phyloP scores from a whole-genome alignment of 2,888 invertebrate genomes.

The Mycalesis mineus region DNA sequence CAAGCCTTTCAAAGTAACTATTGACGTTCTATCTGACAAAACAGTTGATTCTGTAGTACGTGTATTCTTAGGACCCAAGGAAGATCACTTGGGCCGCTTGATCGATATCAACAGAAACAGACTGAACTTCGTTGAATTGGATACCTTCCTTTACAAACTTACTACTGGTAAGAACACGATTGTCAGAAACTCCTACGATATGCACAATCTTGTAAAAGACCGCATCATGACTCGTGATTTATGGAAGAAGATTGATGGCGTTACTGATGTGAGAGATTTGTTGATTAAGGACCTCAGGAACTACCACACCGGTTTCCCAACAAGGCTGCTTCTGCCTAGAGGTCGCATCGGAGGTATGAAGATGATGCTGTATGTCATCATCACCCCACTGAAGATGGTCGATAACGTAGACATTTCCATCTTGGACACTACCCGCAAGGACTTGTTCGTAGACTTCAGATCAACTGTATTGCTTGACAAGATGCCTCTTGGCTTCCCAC shows the following conservation, averaged over 20 bases:
- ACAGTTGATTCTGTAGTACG: slow-evolving; percentile 80
- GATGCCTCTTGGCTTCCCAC: slow-evolving; percentile 84
- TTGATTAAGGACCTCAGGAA: slow-evolving; percentile 57
- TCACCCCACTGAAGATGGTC: slow-evolving; percentile 73
- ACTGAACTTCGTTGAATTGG: slow-evolving; percentile 81
- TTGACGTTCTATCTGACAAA: slow-evolving; percentile 78
- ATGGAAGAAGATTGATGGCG: slow-evolving; percentile 80
- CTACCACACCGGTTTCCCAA: slow-evolving; percentile 82
- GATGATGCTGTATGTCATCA: slow-evolving; percentile 80
- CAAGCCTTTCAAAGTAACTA: slow-evolving; percentile 78
- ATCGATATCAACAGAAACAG: slow-evolving; percentile 79
- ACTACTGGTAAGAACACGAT: slow-evolving; percentile 82
- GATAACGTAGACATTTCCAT: slow-evolving; percentile 56
- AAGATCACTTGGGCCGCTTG: slow-evolving; percentile 75
- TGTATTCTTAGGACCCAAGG: slow-evolving; percentile 84
- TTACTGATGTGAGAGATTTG: slow-evolving; percentile 59
- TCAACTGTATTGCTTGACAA: slow-evolving; percentile 75
- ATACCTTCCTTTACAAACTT: slow-evolving; percentile 80
- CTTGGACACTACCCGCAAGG: slow-evolving; percentile 67
- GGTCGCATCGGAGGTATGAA: slow-evolving; percentile 83
- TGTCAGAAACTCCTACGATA: slow-evolving; percentile 80
- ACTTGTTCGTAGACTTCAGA: slow-evolving; percentile 58
- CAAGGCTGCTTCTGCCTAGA: slow-evolving; percentile 83
- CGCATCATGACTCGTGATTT: slow-evolving; percentile 81
- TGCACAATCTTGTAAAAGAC: slow-evolving; percentile 82